Percentiles rank a stretch among this genome's conserved stretches.
phyloP scores from a whole-genome alignment of 2,888 invertebrate species.

The Cryptus viduatorius region DNA sequence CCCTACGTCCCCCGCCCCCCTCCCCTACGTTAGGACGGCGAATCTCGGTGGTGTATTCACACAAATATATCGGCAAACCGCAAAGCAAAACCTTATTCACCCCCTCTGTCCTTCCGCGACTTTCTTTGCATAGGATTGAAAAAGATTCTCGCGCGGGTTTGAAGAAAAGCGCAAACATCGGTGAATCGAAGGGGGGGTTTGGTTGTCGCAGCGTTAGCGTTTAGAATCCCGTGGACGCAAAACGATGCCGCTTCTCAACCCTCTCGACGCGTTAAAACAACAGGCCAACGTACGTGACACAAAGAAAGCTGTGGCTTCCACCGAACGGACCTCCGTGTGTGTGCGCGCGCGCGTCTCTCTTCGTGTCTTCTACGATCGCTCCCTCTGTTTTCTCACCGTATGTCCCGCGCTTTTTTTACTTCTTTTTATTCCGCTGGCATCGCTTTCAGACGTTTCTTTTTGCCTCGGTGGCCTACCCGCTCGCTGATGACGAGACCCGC shows the following conservation, averaged over 20 bases:
- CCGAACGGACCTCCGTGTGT: conserved; percentile 66
- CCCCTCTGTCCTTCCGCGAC: conserved; percentile 2
- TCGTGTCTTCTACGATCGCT: conserved; percentile 62
- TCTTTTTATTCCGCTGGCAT: conserved; percentile 63
- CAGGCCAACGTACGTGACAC: conserved; percentile 75
- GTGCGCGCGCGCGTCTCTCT: conserved; percentile 38
- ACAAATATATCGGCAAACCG: conserved; percentile 13
- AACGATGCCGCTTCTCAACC: conserved; percentile 46
- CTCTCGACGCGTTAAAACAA: conserved; percentile 75
- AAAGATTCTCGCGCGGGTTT: conserved; percentile 33
- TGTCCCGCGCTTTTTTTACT: conserved; percentile 55
- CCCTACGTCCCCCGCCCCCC: too few species aligned
- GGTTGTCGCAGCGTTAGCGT: conserved; percentile 34
- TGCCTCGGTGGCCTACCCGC: conserved; percentile 53
- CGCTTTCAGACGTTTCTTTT: conserved; percentile 62
- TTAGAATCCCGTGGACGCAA: conserved; percentile 57
- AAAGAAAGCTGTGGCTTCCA: conserved; percentile 68
- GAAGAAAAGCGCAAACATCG: conserved; percentile 58
- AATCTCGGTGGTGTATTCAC: conserved; percentile 28
- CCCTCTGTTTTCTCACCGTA: conserved; percentile 64
- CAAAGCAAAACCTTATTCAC: background rate
- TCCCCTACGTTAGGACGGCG: background rate
- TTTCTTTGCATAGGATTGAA: conserved; percentile 71
- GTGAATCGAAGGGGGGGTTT: conserved; percentile 37
- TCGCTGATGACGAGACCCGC: conserved; percentile 55